These are phyloP conservation scores for Choristoneura fumiferana DNA, from an alignment of 1,140 invertebrate species.

Conservation along the genomic window DNA sequence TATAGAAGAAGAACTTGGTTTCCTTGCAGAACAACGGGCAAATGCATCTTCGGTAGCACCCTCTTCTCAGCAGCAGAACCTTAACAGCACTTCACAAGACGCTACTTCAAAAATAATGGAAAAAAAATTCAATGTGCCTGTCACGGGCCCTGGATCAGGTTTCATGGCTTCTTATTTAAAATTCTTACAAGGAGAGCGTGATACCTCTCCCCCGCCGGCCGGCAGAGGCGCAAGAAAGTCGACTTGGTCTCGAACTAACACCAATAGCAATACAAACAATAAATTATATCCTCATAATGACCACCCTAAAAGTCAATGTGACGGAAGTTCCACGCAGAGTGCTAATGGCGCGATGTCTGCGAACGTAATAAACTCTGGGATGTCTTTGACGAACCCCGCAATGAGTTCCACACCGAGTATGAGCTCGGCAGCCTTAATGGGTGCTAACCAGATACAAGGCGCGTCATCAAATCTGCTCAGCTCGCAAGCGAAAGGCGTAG, in stretches of 20 bases:
- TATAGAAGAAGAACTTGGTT: slow-evolving; percentile 91
- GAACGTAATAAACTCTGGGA: slow-evolving; percentile 52
- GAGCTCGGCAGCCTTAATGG: slow-evolving; percentile 54
- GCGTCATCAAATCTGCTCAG: slow-evolving; percentile 58
- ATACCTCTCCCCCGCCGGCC: slow-evolving; percentile 86
- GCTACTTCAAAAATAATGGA: slow-evolving; percentile 74
- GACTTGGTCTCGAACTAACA: slow-evolving; percentile 80
- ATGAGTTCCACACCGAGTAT: slow-evolving; percentile 58
- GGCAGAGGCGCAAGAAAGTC: slow-evolving; percentile 82
- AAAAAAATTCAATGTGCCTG: slow-evolving; percentile 78
- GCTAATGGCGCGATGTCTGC: slow-evolving; percentile 69
- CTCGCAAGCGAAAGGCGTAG: slow-evolving; percentile 59
- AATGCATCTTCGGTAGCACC: slow-evolving; percentile 78
- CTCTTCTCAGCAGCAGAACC: slow-evolving; percentile 74
- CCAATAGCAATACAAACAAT: slow-evolving; percentile 65
- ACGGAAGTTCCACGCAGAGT: slow-evolving; percentile 53
- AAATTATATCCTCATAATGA: slow-evolving; percentile 60
- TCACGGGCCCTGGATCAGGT: slow-evolving; percentile 83
- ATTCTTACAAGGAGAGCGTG: slow-evolving; percentile 89
- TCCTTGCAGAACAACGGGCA: slow-evolving; percentile 82
- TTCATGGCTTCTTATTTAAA: slow-evolving; percentile 92
- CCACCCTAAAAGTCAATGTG: slow-evolving; percentile 55
- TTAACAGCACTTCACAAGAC: slow-evolving; percentile 72
- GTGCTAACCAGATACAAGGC: slow-evolving; percentile 55
- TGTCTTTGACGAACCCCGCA: slow-evolving; percentile 56